Evolutionary conservation across 2,113 vertebrate species (phyloP).

Genomic region (Nycticebus coucang): DNA sequence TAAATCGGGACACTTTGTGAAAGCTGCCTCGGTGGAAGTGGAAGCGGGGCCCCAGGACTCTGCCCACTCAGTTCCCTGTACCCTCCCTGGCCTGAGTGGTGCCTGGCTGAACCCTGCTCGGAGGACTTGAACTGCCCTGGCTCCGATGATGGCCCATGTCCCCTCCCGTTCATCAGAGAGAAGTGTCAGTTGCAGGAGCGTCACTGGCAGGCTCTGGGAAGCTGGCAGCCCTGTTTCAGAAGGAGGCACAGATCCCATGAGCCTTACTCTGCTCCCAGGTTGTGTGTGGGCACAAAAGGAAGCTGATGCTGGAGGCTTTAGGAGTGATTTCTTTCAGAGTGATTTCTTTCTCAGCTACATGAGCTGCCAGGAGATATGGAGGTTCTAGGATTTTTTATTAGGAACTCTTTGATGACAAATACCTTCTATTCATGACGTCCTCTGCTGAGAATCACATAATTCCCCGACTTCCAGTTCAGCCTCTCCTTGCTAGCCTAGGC

Average conservation of each 20-base stretch:
- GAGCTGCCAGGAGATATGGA: neutral
- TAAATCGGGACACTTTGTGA: neutral
- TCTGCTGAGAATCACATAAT: neutral
- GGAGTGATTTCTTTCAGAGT: neutral
- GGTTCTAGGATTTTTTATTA: neutral
- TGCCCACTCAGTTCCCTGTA: accelerated
- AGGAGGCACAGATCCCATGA: accelerated
- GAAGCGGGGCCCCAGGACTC: neutral
- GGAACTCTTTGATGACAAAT: neutral
- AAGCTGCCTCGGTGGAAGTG: neutral
- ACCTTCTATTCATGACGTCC: neutral
- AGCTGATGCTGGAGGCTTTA: neutral
- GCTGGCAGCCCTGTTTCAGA: neutral
- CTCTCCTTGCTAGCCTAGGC: neutral
- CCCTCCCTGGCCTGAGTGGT: accelerated
- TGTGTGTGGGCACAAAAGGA: neutral
- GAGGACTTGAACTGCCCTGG: no score
- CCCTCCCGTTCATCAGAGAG: neutral
- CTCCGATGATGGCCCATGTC: no score
- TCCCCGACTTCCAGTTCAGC: neutral
- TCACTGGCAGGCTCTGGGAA: neutral
- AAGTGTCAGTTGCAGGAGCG: neutral
- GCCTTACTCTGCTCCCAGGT: neutral
- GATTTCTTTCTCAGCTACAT: neutral
- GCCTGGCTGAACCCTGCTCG: neutral